Conservation (phyloP, 1,140 invertebrate genomes). For the Ceratina japonica region DNA sequence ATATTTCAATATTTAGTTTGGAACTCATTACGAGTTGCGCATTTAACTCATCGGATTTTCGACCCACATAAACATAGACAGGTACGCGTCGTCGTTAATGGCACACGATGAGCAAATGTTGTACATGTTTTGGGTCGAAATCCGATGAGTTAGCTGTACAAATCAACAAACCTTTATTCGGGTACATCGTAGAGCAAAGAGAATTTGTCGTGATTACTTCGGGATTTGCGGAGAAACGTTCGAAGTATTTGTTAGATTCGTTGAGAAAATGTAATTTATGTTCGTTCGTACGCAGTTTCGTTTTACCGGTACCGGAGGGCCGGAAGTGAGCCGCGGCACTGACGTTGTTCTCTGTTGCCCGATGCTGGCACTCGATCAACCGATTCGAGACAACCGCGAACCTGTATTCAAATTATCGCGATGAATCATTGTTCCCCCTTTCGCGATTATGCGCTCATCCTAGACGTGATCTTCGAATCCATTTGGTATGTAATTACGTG, state of each 20-base stretch:
- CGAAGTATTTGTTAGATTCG: background rate
- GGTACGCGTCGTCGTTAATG: too few species aligned
- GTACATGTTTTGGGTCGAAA: too few species aligned
- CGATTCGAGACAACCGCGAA: slow-evolving; percentile 44
- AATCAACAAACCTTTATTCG: slow-evolving; percentile 24
- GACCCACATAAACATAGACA: too few species aligned
- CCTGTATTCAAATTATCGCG: slow-evolving; percentile 44
- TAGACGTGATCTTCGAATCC: background rate
- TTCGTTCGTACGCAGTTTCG: slow-evolving; percentile 41
- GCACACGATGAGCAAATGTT: too few species aligned
- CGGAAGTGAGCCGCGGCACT: slow-evolving; percentile 36
- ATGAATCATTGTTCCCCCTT: slow-evolving; percentile 32
- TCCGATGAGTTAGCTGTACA: too few species aligned
- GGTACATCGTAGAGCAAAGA: background rate
- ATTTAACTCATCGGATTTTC: too few species aligned
- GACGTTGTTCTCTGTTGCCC: slow-evolving; percentile 19
- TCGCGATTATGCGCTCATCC: background rate
- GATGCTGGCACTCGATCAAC: slow-evolving; percentile 47
- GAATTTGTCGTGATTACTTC: background rate
- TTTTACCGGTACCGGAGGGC: slow-evolving; percentile 22
- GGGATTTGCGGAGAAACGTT: background rate
- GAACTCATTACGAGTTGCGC: too few species aligned
- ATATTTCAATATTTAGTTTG: too few species aligned
- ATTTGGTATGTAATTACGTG: slow-evolving; percentile 1
- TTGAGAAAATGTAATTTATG: slow-evolving; percentile 6